phyloP scores from a whole-genome alignment of 2,113 vertebrate genomes.

The Felis catus region F.catus_Fca126_mat1.0 CM031411.1:50014001-50014500 shows the following conservation, averaged over 20 bases:
- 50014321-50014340: too few relatives aligned
- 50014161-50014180: background rate
- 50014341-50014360: too few relatives aligned
- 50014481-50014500: background rate
- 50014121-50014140: background rate
- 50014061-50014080: background rate
- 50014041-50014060: background rate
- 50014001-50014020: background rate
- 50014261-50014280: too few relatives aligned
- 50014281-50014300: too few relatives aligned
- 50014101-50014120: background rate
- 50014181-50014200: background rate
- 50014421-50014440: background rate
- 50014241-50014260: background rate
- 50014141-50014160: background rate
- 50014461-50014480: background rate
- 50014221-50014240: background rate
- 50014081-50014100: background rate
- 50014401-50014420: background rate
- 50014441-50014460: background rate
- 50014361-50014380: too few relatives aligned
- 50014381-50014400: background rate
- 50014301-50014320: too few relatives aligned
- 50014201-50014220: background rate
- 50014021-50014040: background rate